phyloP scores from a whole-genome alignment of 2,888 invertebrate species.

The Lochmaea capreae region DNA sequence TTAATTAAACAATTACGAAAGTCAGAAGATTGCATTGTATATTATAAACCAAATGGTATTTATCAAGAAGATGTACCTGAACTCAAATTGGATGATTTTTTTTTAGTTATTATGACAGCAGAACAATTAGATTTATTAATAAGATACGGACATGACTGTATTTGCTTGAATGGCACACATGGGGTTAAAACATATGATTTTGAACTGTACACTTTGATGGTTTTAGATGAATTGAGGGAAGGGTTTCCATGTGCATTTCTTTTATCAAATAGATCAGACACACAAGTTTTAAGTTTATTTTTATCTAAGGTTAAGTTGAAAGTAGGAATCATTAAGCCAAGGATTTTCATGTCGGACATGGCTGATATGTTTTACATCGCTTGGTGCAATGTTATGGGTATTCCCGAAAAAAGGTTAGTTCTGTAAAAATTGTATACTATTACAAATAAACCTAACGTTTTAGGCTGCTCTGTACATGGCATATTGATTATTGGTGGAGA shows the following conservation, averaged over 20 bases:
- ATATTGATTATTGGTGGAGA: constrained; percentile 41
- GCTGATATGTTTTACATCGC: constrained; percentile 49
- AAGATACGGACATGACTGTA: constrained; percentile 48
- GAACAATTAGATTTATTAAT: constrained; percentile 49
- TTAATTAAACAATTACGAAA: constrained; percentile 41
- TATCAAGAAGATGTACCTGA: constrained; percentile 35
- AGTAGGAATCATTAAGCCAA: constrained; percentile 41
- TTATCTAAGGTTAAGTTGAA: constrained; percentile 39
- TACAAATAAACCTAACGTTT: constrained; percentile 24
- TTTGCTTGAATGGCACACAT: constrained; percentile 53
- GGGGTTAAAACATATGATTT: constrained; percentile 46
- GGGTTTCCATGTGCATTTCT: constrained; percentile 50
- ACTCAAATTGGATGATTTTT: constrained; percentile 50
- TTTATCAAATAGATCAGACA: constrained; percentile 46
- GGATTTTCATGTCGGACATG: constrained; percentile 52
- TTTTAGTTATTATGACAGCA: constrained; percentile 51
- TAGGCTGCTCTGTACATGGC: constrained; percentile 42
- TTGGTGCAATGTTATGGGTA: constrained; percentile 28
- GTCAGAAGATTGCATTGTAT: constrained; percentile 35
- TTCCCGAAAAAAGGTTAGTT: constrained; percentile 19
- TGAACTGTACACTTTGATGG: constrained; percentile 46
- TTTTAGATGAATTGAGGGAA: constrained; percentile 48
- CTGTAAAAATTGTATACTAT: neutral
- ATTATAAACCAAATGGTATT: constrained; percentile 47
- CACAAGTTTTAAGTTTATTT: constrained; percentile 39